Conservation (phyloP, 2,113 vertebrate genomes). For the Phodopus roborovskii region DNA sequence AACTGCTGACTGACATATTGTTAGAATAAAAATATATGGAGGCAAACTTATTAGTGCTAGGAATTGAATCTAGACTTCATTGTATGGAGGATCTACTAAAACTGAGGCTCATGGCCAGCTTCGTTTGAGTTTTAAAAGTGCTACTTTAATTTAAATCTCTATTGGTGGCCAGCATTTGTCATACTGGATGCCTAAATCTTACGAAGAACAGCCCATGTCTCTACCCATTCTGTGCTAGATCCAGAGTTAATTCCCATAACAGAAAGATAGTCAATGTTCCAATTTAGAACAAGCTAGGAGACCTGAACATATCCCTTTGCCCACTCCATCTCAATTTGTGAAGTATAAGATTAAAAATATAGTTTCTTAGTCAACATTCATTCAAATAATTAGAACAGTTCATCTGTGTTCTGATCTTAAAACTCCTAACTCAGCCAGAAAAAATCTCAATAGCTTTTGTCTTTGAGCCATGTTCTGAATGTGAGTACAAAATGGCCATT, state of each 20-base stretch:
- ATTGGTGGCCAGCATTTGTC: not conserved
- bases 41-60: not conserved
- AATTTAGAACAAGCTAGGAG: not conserved
- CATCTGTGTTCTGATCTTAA: not conserved
- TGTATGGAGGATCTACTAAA: not conserved
- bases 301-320: not conserved
- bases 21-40: not conserved
- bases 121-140: not conserved
- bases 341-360: not conserved
- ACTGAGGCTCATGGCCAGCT: too few species aligned
- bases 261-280: not conserved
- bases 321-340: not conserved
- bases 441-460: not conserved
- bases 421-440: not conserved
- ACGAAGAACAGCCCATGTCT: not conserved
- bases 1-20: not conserved
- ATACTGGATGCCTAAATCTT: not conserved
- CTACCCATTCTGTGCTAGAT: not conserved
- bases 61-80: not conserved
- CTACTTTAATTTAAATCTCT: slow-evolving; percentile 6
- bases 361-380: not conserved
- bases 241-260: not conserved
- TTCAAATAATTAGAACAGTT: not conserved
- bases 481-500: not conserved
- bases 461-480: not conserved